phyloP scores from a whole-genome alignment of 2,797 vertebrate species.

The Pangasius krempfi region DNA sequence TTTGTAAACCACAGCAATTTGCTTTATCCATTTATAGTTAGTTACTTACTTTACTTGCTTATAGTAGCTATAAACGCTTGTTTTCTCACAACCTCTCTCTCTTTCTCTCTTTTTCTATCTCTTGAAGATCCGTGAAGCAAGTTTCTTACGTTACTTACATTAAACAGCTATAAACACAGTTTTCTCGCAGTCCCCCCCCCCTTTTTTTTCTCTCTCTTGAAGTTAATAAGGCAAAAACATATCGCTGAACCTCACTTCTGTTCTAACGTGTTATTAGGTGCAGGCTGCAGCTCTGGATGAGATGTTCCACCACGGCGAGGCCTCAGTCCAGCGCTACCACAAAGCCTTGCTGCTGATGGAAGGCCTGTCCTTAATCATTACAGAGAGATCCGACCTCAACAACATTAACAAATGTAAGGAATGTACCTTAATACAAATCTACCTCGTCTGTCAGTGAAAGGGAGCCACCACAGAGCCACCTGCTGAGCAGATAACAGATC shows the following conservation, averaged over 20 bases:
- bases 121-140: not conserved
- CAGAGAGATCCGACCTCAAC: slow-evolving; percentile 84
- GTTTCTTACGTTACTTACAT: too few species aligned
- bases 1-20: not conserved
- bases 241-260: not conserved
- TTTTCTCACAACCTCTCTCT: not conserved
- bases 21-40: not conserved
- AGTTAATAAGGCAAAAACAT: not conserved
- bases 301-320: slow-evolving; percentile 91
- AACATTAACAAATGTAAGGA: slow-evolving; percentile 89
- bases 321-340: slow-evolving; percentile 88
- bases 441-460: not conserved
- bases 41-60: too few species aligned
- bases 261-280: slow-evolving; percentile 74
- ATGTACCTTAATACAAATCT: not conserved
- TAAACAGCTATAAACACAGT: not conserved
- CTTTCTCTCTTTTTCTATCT: not conserved
- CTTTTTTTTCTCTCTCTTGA: not conserved
- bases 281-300: slow-evolving; percentile 94
- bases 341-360: slow-evolving; percentile 94
- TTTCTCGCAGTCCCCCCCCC: rapidly evolving
- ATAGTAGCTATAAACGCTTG: not conserved
- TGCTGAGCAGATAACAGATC: not conserved
- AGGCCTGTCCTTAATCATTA: slow-evolving; percentile 87
- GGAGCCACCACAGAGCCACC: not conserved